Percentiles rank a stretch among this genome's conserved stretches.
phyloP scores from a whole-genome alignment of 1,140 invertebrate species.

The Leucophenga varia region DNA sequence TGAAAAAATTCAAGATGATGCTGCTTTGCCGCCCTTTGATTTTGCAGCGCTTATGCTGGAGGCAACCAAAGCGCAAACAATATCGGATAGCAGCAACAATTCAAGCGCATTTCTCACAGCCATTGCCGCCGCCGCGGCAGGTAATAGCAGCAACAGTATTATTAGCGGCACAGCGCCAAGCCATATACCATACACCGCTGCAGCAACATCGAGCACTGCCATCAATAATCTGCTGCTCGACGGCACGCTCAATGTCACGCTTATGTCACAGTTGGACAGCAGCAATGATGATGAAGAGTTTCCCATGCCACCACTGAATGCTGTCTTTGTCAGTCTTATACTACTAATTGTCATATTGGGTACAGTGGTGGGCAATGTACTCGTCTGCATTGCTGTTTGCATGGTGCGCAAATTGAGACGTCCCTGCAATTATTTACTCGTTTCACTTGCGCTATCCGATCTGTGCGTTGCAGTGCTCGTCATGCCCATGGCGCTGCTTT shows the following conservation, averaged over 20 bases:
- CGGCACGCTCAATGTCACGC: conserved; percentile 4
- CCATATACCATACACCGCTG: not conserved
- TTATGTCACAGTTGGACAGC: conserved; percentile 32
- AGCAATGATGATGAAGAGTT: conserved; percentile 30
- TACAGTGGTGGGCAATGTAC: conserved; percentile 84
- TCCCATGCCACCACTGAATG: conserved; percentile 59
- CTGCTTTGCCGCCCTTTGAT: conserved; percentile 5
- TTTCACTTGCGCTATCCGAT: conserved; percentile 86
- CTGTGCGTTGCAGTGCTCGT: conserved; percentile 79
- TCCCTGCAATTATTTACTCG: conserved; percentile 85
- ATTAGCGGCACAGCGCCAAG: conserved; percentile 25
- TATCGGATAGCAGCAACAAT: conserved; percentile 27
- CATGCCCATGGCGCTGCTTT: conserved; percentile 84
- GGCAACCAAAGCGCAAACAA: not conserved
- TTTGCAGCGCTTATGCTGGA: conserved; percentile 1
- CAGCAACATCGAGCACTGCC: not conserved
- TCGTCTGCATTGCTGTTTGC: conserved; percentile 86
- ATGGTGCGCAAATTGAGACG: conserved; percentile 81
- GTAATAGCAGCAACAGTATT: conserved; percentile 21
- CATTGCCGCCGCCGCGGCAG: conserved; percentile 25
- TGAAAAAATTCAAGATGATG: not conserved
- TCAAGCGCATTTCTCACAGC: conserved; percentile 41
- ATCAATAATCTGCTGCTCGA: conserved; percentile 18
- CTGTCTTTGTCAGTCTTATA: conserved; percentile 70
- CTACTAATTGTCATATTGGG: conserved; percentile 75